These are phyloP conservation scores for Zonitis immaculata DNA, from an alignment of 2,888 invertebrate genomes.

Conservation along the genomic window DNA sequence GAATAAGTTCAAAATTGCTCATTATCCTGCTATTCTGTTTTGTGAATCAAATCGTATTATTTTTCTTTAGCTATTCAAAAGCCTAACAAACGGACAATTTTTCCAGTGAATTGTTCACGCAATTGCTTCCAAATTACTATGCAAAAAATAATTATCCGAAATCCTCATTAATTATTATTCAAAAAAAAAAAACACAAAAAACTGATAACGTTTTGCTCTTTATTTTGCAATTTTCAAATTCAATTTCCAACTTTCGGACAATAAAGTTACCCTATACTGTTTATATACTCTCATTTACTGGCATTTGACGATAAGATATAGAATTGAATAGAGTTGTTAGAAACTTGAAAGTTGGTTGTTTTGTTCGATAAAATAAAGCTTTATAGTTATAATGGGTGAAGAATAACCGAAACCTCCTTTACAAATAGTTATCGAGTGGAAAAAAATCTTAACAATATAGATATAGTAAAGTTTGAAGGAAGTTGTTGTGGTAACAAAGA, in stretches of 20 bases:
- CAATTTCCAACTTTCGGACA: background rate
- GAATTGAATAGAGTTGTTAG: background rate
- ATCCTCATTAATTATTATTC: too few species aligned
- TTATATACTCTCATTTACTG: too few species aligned
- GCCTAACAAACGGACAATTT: background rate
- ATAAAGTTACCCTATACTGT: background rate
- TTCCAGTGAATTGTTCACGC: background rate
- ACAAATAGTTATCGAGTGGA: background rate
- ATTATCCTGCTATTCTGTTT: background rate
- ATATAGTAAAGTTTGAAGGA: too few species aligned
- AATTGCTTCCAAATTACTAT: background rate
- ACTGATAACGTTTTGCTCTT: background rate
- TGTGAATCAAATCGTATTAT: background rate
- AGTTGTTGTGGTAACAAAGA: constrained; percentile 3
- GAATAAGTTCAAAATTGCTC: background rate
- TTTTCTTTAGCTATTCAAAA: background rate
- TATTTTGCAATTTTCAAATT: background rate
- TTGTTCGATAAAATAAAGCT: background rate
- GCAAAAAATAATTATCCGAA: too few species aligned
- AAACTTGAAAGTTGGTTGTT: background rate
- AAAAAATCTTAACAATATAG: too few species aligned
- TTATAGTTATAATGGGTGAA: background rate
- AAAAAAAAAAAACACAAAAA: background rate
- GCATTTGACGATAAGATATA: background rate
- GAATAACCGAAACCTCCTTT: background rate